Evolutionary conservation across 2,113 vertebrate genomes (phyloP).

Genomic region (Mola mola): DNA sequence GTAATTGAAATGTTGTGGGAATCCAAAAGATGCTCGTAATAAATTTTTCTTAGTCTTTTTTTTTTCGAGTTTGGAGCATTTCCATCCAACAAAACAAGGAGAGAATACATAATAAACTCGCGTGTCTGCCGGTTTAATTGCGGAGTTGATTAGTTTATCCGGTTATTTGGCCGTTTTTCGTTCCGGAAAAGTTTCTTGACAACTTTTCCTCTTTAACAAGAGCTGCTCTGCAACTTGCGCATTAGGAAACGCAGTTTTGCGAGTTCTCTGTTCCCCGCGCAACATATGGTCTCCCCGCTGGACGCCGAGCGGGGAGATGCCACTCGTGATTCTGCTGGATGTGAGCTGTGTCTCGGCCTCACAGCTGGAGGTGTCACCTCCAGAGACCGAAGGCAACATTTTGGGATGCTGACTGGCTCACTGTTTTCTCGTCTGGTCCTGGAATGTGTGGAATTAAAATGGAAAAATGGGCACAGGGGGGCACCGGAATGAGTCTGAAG

Average conservation of each 20-base stretch:
- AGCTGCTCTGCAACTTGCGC: constrained; percentile 15
- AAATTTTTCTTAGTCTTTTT: neutral
- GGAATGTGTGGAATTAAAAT: constrained; percentile 74
- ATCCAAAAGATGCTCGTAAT: constrained; percentile 11
- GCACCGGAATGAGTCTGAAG: constrained; percentile 33
- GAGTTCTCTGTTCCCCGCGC: constrained; percentile 5
- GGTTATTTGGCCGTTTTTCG: neutral
- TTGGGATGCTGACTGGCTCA: constrained; percentile 61
- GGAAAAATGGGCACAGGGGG: constrained; percentile 48
- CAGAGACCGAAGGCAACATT: constrained; percentile 61
- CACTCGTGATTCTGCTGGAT: constrained; percentile 66
- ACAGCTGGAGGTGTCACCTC: constrained; percentile 82
- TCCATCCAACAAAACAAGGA: neutral
- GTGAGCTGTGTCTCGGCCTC: constrained; percentile 67
- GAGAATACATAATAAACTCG: neutral
- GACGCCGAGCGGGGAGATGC: constrained; percentile 52
- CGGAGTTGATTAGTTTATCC: constrained; percentile 22
- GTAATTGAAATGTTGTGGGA: constrained; percentile 62
- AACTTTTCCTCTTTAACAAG: constrained; percentile 3
- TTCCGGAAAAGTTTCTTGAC: constrained; percentile 10
- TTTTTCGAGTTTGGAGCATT: too few species aligned
- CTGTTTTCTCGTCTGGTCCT: constrained; percentile 77
- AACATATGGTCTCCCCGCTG: constrained; percentile 68
- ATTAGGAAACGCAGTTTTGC: neutral
- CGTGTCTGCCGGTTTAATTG: constrained; percentile 16